Evolutionary conservation across 2,888 invertebrate species (phyloP).

Genomic region (Papilio protenor): DNA sequence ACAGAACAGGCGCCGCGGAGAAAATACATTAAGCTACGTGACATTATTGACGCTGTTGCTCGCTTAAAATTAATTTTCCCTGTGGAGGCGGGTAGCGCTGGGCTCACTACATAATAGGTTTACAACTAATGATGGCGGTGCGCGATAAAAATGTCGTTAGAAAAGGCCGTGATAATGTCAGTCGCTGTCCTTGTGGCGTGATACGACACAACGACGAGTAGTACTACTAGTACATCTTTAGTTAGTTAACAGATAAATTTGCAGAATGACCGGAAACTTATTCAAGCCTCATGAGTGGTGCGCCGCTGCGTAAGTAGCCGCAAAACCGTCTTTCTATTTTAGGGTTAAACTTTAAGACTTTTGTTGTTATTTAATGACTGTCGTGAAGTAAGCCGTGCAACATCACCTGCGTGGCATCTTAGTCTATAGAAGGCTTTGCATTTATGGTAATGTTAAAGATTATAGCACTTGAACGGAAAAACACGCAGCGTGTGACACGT

Average conservation of each 20-base stretch:
- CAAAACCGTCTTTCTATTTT: neutral
- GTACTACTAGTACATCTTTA: neutral
- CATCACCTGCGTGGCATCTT: neutral
- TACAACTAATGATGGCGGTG: slow-evolving; percentile 31
- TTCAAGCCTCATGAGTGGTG: neutral
- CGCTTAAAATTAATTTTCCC: slow-evolving; percentile 38
- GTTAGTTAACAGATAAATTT: too few species aligned
- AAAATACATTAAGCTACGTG: slow-evolving; percentile 28
- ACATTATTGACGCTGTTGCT: slow-evolving; percentile 29
- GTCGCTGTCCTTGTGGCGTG: neutral
- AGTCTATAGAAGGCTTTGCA: neutral
- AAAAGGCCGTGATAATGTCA: slow-evolving; percentile 22
- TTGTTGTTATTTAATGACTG: neutral
- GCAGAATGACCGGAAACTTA: neutral
- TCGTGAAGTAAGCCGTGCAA: neutral
- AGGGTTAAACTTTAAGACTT: neutral
- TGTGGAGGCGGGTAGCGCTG: neutral
- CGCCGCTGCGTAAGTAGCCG: neutral
- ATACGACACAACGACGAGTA: too few species aligned
- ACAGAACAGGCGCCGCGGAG: slow-evolving; percentile 16
- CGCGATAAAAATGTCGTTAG: slow-evolving; percentile 41
- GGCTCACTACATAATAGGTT: slow-evolving; percentile 37
- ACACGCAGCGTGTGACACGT: slow-evolving; percentile 6
- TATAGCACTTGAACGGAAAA: slow-evolving; percentile 17
- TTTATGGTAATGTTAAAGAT: slow-evolving; percentile 20